Evolutionary conservation across 2,888 invertebrate species (phyloP).

Genomic region (Cyaniris semiargus): DNA sequence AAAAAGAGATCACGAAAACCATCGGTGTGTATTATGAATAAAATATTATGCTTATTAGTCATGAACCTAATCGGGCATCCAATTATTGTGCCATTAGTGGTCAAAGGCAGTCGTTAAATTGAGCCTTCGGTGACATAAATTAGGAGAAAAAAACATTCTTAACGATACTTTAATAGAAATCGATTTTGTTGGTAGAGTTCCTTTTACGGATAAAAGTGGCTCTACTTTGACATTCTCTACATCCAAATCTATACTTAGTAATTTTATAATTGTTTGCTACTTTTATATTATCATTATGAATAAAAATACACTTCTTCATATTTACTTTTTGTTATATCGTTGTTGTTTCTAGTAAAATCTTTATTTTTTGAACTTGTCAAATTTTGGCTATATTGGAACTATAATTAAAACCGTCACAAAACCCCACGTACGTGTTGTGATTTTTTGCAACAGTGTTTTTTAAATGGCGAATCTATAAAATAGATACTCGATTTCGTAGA

Average conservation of each 20-base stretch:
- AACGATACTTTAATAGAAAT: slow-evolving; percentile 10
- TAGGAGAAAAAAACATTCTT: slow-evolving; percentile 22
- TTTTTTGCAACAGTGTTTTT: neutral
- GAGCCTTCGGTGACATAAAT: slow-evolving; percentile 30
- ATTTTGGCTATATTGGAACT: neutral
- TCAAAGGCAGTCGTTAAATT: slow-evolving; percentile 18
- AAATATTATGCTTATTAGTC: slow-evolving; percentile 25
- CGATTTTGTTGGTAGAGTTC: neutral
- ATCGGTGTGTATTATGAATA: neutral
- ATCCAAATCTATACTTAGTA: neutral
- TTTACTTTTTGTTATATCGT: neutral
- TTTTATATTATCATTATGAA: neutral
- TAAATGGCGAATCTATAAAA: slow-evolving; percentile 3
- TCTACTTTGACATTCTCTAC: neutral
- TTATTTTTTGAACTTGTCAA: neutral
- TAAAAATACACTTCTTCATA: neutral
- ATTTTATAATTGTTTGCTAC: neutral
- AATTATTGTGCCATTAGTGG: slow-evolving; percentile 28
- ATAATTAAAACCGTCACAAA: neutral
- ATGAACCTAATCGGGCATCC: slow-evolving; percentile 21
- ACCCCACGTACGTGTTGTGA: neutral
- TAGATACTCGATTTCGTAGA: slow-evolving; percentile 21
- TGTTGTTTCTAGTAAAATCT: neutral
- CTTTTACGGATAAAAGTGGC: neutral
- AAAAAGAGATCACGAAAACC: neutral